Conservation (phyloP, 2,797 vertebrate species). For the Euphonia xanthogaster region DNA sequence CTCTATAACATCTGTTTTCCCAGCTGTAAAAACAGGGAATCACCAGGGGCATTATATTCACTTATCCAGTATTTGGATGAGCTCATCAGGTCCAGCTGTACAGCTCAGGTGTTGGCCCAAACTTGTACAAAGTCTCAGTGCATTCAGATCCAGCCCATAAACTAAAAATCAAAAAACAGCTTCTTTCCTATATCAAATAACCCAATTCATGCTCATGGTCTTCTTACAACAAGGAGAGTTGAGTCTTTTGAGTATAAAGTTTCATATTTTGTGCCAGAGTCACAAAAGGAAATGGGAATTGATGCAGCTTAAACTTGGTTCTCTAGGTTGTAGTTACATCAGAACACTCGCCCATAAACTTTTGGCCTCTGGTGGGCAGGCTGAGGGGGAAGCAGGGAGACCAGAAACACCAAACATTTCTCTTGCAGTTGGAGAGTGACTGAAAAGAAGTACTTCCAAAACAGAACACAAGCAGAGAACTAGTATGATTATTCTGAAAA, state of each 20-base stretch:
- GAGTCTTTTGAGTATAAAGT: not conserved
- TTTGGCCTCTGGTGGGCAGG: not conserved
- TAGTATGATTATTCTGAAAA: not conserved
- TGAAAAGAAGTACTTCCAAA: not conserved
- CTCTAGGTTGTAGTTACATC: not conserved
- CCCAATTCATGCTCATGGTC: not conserved
- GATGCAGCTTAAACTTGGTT: not conserved
- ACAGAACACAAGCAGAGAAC: not conserved
- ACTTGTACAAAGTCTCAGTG: not conserved
- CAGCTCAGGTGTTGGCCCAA: slow-evolving; percentile 4
- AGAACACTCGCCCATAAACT: not conserved
- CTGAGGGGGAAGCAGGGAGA: not conserved
- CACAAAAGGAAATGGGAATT: not conserved
- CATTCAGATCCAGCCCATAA: not conserved
- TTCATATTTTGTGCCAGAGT: not conserved
- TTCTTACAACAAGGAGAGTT: not conserved
- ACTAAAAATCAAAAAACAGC: not conserved
- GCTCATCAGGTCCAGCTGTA: slow-evolving; percentile 11
- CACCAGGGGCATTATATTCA: not conserved
- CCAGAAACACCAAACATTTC: not conserved
- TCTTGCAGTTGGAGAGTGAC: not conserved
- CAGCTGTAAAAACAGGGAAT: slow-evolving; percentile 26
- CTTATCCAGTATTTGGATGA: not conserved
- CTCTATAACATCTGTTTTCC: not conserved
- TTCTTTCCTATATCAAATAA: not conserved